Evolutionary conservation across 2,888 invertebrate species (phyloP).

Genomic region (Lasioglossum lativentre): DNA sequence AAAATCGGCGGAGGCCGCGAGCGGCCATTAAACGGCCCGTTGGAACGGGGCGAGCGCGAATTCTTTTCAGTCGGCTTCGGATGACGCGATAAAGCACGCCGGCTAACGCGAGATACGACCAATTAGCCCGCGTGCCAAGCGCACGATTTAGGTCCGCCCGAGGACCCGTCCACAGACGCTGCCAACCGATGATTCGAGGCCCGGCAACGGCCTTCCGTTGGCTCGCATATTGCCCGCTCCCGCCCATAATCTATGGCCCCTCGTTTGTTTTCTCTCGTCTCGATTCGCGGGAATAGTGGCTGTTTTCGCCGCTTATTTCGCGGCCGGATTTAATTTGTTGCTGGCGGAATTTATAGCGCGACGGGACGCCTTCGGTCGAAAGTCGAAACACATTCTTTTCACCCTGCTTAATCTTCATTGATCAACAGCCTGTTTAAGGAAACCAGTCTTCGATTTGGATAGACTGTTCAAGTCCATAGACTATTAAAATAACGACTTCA

Average conservation of each 20-base stretch:
- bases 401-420: background rate
- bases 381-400: background rate
- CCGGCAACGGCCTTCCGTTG: constrained; percentile 3
- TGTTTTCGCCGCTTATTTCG: background rate
- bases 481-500: too few relatives aligned
- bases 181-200: constrained; percentile 73
- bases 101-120: constrained; percentile 78
- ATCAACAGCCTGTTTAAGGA: background rate
- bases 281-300: constrained; percentile 13
- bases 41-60: constrained; percentile 52
- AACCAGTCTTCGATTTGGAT: background rate
- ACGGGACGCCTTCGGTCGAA: background rate
- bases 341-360: constrained; percentile 19
- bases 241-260: constrained; percentile 29
- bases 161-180: constrained; percentile 53
- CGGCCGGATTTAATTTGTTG: background rate
- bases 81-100: constrained; percentile 79
- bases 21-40: constrained; percentile 68
- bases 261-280: constrained; percentile 50
- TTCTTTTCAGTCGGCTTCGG: constrained; percentile 76
- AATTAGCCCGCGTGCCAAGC: constrained; percentile 81
- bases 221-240: constrained; percentile 47
- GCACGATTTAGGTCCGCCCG: constrained; percentile 70
- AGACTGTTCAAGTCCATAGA: too few relatives aligned
- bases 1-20: constrained; percentile 45